Conservation (phyloP, 2,113 vertebrate genomes). For the Tauraco erythrolophus region DNA sequence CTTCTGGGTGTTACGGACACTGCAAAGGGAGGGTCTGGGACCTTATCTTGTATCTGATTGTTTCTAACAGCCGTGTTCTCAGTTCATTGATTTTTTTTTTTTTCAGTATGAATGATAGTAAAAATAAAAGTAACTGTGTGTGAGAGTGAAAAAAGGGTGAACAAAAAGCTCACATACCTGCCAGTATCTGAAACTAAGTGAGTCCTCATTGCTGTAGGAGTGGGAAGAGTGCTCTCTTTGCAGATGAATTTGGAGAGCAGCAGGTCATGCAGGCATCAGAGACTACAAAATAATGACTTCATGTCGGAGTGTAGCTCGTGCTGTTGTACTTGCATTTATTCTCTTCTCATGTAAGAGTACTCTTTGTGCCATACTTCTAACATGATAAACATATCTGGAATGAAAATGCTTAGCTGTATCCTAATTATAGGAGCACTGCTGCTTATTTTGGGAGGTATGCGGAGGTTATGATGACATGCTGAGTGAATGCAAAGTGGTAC, state of each 20-base stretch:
- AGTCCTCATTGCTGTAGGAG: background rate
- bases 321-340: background rate
- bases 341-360: background rate
- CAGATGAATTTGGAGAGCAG: background rate
- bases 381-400: background rate
- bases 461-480: background rate
- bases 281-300: background rate
- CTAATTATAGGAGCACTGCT: background rate
- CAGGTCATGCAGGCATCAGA: constrained; percentile 6
- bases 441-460: background rate
- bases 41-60: background rate
- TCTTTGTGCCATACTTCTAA: background rate
- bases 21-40: background rate
- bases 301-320: background rate
- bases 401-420: background rate
- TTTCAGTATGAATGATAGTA: background rate
- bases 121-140: background rate
- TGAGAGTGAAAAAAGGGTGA: background rate
- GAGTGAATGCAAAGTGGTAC: background rate
- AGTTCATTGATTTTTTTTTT: background rate
- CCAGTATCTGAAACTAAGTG: background rate
- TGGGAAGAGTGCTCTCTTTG: background rate
- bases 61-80: background rate
- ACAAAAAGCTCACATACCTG: background rate
- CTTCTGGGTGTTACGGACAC: background rate